Conservation (phyloP, 2,888 invertebrate species). For the Creontiades dilutus region DNA sequence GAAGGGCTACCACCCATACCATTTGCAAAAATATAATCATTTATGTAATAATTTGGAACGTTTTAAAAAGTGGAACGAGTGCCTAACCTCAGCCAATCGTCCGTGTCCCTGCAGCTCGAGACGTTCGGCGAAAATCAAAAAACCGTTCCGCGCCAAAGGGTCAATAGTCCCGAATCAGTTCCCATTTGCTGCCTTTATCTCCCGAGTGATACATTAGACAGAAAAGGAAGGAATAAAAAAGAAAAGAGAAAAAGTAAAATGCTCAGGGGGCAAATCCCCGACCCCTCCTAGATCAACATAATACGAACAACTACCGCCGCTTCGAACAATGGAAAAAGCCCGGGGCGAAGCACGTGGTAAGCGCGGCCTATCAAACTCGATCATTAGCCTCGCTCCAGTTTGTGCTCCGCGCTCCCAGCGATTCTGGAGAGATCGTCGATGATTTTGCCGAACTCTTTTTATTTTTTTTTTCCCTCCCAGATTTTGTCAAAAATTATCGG, state of each 20-base stretch:
- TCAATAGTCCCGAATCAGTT: constrained; percentile 4
- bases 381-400: constrained; percentile 34
- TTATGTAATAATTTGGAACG: too few species aligned
- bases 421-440: constrained; percentile 8
- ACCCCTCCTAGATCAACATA: constrained; percentile 23
- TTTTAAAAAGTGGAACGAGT: too few species aligned
- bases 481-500: neutral
- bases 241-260: too few species aligned
- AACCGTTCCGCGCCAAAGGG: neutral
- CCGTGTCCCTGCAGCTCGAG: too few species aligned
- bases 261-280: constrained; percentile 10
- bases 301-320: constrained; percentile 27
- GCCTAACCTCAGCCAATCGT: too few species aligned
- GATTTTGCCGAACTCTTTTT: neutral
- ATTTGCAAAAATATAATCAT: too few species aligned
- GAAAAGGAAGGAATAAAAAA: neutral
- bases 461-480: neutral
- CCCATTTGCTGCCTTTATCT: neutral
- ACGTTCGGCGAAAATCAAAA: too few species aligned
- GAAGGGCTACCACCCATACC: too few species aligned
- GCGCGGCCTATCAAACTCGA: neutral
- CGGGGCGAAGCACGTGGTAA: constrained; percentile 6
- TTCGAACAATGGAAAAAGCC: constrained; percentile 3
- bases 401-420: neutral
- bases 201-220: constrained; percentile 1